Evolutionary conservation across 2,113 vertebrate genomes (phyloP).

Genomic region (Entelurus aequoreus): DNA sequence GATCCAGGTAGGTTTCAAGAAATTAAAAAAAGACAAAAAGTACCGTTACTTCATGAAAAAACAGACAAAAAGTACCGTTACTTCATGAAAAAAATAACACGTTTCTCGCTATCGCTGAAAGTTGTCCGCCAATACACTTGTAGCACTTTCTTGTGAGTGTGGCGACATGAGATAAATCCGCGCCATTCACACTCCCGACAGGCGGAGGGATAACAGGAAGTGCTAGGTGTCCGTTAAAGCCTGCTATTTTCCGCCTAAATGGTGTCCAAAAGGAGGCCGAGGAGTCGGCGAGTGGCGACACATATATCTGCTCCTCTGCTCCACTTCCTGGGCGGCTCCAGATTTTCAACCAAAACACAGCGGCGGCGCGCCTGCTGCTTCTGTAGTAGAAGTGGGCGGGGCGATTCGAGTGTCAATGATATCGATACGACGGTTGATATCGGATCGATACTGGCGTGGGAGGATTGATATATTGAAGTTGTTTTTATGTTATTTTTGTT

Average conservation of each 20-base stretch:
- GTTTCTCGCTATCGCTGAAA: background rate
- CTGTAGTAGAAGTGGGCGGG: too few relatives aligned
- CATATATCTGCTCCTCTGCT: background rate
- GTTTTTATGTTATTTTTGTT: too few relatives aligned
- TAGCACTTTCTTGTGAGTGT: constrained; percentile 15
- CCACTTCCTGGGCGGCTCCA: constrained; percentile 72
- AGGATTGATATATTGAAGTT: too few relatives aligned
- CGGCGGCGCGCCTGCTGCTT: too few relatives aligned
- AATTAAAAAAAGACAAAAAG: constrained; percentile 18
- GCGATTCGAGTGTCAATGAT: too few relatives aligned
- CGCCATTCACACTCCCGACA: constrained; percentile 47
- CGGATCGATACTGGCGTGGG: too few relatives aligned
- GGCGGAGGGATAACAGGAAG: background rate
- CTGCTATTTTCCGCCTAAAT: background rate
- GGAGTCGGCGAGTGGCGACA: background rate
- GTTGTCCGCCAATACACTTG: constrained; percentile 1
- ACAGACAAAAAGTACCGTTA: constrained; percentile 20
- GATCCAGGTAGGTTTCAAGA: constrained; percentile 42
- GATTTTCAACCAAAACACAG: constrained; percentile 4
- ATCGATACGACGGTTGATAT: too few relatives aligned
- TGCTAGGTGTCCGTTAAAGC: background rate
- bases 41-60: constrained; percentile 16
- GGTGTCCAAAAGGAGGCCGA: background rate
- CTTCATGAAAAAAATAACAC: background rate
- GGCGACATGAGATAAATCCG: constrained; percentile 31